Evolutionary conservation across 2,888 invertebrate genomes (phyloP).

Genomic region (Rotaria macrura): DNA sequence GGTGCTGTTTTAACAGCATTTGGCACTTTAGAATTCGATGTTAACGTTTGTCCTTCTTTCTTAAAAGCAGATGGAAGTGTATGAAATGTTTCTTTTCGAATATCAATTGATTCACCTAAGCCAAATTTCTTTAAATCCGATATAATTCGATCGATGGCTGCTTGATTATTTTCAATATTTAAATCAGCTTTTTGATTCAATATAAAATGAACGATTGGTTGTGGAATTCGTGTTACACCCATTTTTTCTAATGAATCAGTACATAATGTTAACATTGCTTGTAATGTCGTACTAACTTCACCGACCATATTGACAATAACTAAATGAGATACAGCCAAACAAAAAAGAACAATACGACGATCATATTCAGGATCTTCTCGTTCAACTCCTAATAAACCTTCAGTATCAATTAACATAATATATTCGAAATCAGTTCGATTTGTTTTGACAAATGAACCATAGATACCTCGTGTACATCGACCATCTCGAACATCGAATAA

Average conservation of each 20-base stretch:
- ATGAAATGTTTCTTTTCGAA: not conserved
- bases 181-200: not conserved
- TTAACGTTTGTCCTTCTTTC: no score
- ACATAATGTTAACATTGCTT: not conserved
- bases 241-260: slow-evolving; percentile 10
- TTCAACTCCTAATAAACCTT: not conserved
- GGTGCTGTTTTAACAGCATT: no score
- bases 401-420: slow-evolving; percentile 2
- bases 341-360: not conserved
- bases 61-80: slow-evolving; percentile 19
- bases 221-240: not conserved
- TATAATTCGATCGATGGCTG: not conserved
- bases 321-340: slow-evolving; percentile 19
- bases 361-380: slow-evolving; percentile 18
- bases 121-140: not conserved
- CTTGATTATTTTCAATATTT: not conserved
- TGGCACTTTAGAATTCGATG: no score
- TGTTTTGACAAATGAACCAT: not conserved
- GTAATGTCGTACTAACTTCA: not conserved
- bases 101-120: not conserved
- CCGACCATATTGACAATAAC: not conserved
- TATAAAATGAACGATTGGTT: not conserved
- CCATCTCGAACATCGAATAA: not conserved
- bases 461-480: not conserved
- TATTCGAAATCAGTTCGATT: slow-evolving; percentile 20